Base-by-base conservation (phyloP, 2,888 invertebrate genomes). In the Acleris literana region DNA sequence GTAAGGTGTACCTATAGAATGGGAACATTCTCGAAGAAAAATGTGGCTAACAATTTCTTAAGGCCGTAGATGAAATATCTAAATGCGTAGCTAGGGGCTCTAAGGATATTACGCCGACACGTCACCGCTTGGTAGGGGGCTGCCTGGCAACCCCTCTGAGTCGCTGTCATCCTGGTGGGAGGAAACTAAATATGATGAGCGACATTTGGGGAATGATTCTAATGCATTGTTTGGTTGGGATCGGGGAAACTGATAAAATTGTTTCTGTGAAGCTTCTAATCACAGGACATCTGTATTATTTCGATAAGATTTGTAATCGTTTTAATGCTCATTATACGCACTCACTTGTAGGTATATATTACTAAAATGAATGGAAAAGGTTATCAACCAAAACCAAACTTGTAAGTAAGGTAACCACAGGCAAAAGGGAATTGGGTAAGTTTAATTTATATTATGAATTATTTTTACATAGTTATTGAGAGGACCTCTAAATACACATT, bases 61-160 rank as follows among this genome's bases (percentile, higher is more conserved):
- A 54, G 9, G 4, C 16, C 44, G 25, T 55, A 22, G 59, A 60
- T 54, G 59, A 22, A 64, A 59, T 54, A 29, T 43, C 49, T 60
- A 44, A 64, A 53, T 49, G 44, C 59, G 49, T 49, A 44, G 49
- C 55, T 49, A 7, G 29, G 59, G 51, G 56, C 49, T 18, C 51
- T n/a, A 43, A 43, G 49, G 57, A 43, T 48, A 57, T 44, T 56
- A 29, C 39, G n/a, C 48, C 29, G 54, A 54, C 62, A 46, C 62
- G 48, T 29, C 61, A 39, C 29, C 17, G 54, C 22, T 43, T 3
- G 17, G 39, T 33, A 49, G 66, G 75, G 74, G 29, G 71, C 70
- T 71, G 73, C 75, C 68, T 64, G 61, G 75, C 75, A 74, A 75
- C 75, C 66, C 69, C 64, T 64, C 46, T 46, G 46, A 17, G 64